phyloP scores from a whole-genome alignment of 2,113 vertebrate species.

The Malurus alboscapulatus region DNA sequence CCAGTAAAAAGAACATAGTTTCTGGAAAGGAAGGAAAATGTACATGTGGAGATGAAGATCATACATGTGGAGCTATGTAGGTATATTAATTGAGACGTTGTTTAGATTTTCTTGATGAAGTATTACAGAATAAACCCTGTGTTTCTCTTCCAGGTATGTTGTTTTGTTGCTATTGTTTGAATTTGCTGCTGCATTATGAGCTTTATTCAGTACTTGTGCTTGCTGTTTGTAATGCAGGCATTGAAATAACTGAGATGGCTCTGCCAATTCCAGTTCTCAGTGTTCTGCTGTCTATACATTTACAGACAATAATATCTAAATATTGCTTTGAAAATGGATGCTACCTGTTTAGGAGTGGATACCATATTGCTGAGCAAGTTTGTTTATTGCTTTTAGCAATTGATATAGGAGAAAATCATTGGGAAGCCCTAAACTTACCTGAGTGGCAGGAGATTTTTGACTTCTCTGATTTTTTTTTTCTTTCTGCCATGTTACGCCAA shows the following conservation, averaged over 20 bases:
- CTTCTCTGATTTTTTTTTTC: neutral
- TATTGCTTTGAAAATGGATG: neutral
- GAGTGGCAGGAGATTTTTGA: neutral
- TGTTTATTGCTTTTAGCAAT: neutral
- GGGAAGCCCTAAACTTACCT: neutral
- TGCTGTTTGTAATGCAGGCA: neutral
- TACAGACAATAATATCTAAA: neutral
- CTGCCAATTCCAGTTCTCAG: neutral
- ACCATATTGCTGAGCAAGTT: neutral
- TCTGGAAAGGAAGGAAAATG: neutral
- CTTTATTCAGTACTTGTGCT: neutral
- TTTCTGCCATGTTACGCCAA: neutral
- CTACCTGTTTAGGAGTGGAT: neutral
- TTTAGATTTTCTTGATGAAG: neutral
- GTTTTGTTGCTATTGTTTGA: neutral
- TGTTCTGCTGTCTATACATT: neutral
- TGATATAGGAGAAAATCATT: neutral
- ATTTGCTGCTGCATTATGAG: neutral
- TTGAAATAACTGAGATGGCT: neutral
- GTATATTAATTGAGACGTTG: rapidly evolving
- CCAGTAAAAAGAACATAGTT: neutral
- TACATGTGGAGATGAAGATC: neutral
- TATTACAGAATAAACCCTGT: neutral
- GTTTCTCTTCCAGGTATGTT: neutral
- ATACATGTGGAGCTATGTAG: too few relatives aligned